Conservation (phyloP, 2,113 vertebrate species). For the Chrysochloris asiatica region DNA sequence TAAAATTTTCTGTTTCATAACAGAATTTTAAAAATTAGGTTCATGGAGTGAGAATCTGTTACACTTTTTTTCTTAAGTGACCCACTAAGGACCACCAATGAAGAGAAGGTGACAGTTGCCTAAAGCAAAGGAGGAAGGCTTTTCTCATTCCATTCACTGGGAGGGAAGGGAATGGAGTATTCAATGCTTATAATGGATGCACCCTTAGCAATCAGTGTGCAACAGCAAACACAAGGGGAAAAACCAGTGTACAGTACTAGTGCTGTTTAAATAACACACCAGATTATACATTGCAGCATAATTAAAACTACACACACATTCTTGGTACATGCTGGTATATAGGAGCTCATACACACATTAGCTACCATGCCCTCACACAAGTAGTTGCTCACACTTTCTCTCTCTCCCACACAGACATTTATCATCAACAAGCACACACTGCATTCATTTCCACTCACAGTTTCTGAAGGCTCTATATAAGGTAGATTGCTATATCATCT, state of each 20-base stretch:
- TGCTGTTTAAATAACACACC: slow-evolving; percentile 95
- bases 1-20: slow-evolving; percentile 67
- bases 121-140: slow-evolving; percentile 81
- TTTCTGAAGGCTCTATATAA: slow-evolving; percentile 93
- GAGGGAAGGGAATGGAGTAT: slow-evolving; percentile 74
- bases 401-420: slow-evolving; percentile 78
- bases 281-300: slow-evolving; percentile 92
- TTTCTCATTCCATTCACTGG: slow-evolving; percentile 78
- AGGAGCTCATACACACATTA: slow-evolving; percentile 81
- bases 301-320: slow-evolving; percentile 90
- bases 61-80: slow-evolving; percentile 77
- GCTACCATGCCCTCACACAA: slow-evolving; percentile 79
- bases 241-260: slow-evolving; percentile 95
- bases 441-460: slow-evolving; percentile 87
- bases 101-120: slow-evolving; percentile 80
- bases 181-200: slow-evolving; percentile 85
- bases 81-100: slow-evolving; percentile 72
- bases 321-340: slow-evolving; percentile 90
- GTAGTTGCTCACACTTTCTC: slow-evolving; percentile 57
- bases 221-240: slow-evolving; percentile 88
- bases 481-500: slow-evolving; percentile 91
- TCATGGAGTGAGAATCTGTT: slow-evolving; percentile 75
- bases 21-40: slow-evolving; percentile 67
- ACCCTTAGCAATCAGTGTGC: slow-evolving; percentile 88
- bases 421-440: slow-evolving; percentile 77